Conservation (phyloP, 2,113 vertebrate genomes). For the Speoplatyrhinus poulsoni region DNA sequence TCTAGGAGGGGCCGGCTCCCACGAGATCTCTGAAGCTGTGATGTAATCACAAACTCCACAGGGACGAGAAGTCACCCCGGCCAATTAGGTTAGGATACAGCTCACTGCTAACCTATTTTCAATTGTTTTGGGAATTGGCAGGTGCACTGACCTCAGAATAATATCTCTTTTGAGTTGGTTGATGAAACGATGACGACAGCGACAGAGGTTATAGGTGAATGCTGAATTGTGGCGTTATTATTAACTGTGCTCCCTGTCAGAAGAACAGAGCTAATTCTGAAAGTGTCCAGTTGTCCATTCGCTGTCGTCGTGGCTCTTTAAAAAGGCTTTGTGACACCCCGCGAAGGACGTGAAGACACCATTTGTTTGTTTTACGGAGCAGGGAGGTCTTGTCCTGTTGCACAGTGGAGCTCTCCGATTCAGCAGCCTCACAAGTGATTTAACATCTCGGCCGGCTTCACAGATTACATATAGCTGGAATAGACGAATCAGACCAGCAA, state of each 20-base stretch:
- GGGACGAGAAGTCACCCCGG: constrained; percentile 27
- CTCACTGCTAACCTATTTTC: no score
- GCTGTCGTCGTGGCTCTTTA: constrained; percentile 17
- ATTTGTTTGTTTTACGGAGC: constrained; percentile 61
- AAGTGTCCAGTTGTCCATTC: no score
- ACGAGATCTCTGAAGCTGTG: constrained; percentile 43
- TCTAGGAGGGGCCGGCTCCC: constrained; percentile 8
- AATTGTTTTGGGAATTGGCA: neutral
- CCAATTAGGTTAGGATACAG: constrained; percentile 28
- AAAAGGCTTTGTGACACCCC: constrained; percentile 13
- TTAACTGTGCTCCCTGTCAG: constrained; percentile 17
- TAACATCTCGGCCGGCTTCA: constrained; percentile 52
- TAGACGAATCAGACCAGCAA: constrained; percentile 22
- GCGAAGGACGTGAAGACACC: constrained; percentile 53
- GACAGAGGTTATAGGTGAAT: neutral
- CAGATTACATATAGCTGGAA: constrained; percentile 32
- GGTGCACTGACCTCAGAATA: constrained; percentile 2
- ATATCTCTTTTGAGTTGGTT: no score
- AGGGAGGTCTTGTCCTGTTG: constrained; percentile 52
- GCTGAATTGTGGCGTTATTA: constrained; percentile 8
- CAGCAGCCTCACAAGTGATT: constrained; percentile 56
- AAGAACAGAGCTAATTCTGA: no score
- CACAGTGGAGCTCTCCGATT: constrained; percentile 28
- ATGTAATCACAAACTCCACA: constrained; percentile 39
- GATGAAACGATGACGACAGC: no score